Evolutionary conservation across 2,888 invertebrate genomes (phyloP).

Genomic region (Spatulosminthurus flaviceps): DNA sequence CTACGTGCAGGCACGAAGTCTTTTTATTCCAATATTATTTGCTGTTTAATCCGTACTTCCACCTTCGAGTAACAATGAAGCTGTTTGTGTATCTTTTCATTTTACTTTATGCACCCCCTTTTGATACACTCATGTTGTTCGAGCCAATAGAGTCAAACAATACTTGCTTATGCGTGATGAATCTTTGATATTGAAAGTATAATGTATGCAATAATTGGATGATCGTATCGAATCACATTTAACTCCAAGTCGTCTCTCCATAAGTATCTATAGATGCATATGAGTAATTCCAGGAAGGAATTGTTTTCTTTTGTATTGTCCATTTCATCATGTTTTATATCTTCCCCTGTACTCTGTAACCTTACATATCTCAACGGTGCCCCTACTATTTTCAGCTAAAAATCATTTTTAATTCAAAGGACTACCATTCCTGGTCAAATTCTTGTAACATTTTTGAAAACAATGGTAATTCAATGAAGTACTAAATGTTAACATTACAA

Average conservation of each 20-base stretch:
- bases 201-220: conserved; percentile 25
- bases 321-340: neutral
- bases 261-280: neutral
- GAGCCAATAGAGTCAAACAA: conserved; percentile 15
- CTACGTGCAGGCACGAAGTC: conserved; percentile 51
- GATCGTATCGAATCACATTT: neutral
- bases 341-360: neutral
- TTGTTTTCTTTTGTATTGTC: neutral
- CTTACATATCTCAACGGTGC: no score
- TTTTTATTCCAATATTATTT: conserved; percentile 50
- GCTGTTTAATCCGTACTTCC: conserved; percentile 57
- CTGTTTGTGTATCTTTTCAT: conserved; percentile 44
- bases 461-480: no score
- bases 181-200: conserved; percentile 29
- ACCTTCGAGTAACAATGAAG: conserved; percentile 47
- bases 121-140: conserved; percentile 20
- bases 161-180: conserved; percentile 25
- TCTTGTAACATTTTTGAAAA: no score
- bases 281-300: neutral
- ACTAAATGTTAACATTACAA: no score
- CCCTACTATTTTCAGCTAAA: no score
- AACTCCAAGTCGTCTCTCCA: neutral
- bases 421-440: no score
- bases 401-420: no score
- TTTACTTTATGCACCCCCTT: conserved; percentile 22